Evolutionary conservation across 2,113 vertebrate genomes (phyloP).

Genomic region (Heloderma charlesbogerti): DNA sequence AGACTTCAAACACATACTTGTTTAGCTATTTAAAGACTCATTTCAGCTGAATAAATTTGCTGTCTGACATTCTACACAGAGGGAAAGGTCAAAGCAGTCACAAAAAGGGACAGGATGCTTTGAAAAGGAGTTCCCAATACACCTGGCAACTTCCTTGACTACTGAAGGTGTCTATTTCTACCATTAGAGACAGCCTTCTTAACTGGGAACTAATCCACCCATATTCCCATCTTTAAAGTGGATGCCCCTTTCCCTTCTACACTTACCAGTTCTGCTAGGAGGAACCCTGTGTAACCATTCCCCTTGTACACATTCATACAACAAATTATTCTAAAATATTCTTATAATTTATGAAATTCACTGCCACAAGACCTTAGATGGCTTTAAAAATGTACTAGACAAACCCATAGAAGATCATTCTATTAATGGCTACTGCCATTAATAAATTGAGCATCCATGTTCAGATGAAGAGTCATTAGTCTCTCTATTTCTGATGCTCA

Average conservation of each 20-base stretch:
- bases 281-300: neutral
- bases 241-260: neutral
- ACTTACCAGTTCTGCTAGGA: neutral
- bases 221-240: neutral
- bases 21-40: neutral
- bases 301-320: neutral
- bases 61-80: neutral
- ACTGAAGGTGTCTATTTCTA: neutral
- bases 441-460: neutral
- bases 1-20: neutral
- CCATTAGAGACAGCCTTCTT: neutral
- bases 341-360: neutral
- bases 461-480: neutral
- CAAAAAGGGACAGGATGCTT: neutral
- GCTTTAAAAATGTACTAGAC: neutral
- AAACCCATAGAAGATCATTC: neutral
- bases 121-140: neutral
- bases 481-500: neutral
- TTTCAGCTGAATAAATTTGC: neutral
- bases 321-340: slow-evolving; percentile 1
- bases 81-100: slow-evolving; percentile 6
- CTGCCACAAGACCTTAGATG: neutral
- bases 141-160: slow-evolving; percentile 4
- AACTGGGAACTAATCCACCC: too few relatives aligned
- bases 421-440: neutral